A percentile compares a stretch with the other conserved stretches of the same genome.
phyloP scores from a whole-genome alignment of 2,888 invertebrate species.

The Eubasilissa splendida region DNA sequence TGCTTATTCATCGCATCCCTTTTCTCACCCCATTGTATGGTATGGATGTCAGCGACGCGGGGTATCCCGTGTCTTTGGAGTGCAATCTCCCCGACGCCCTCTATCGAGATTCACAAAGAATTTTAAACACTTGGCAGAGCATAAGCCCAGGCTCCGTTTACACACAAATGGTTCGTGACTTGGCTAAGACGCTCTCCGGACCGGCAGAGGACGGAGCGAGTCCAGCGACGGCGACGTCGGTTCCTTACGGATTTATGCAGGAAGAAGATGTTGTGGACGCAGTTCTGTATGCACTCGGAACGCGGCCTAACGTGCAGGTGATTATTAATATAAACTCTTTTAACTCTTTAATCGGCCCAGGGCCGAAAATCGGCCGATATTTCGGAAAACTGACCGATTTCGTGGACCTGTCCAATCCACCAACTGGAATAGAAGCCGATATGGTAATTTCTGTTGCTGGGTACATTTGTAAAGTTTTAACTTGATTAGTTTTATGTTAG shows the following conservation, averaged over 20 bases:
- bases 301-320: slow-evolving; percentile 73
- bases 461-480: too few relatives aligned
- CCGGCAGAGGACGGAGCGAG: not conserved
- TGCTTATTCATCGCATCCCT: too few relatives aligned
- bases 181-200: not conserved
- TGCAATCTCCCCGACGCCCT: slow-evolving; percentile 65
- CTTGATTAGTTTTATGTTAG: too few relatives aligned
- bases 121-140: slow-evolving; percentile 61
- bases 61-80: too few relatives aligned
- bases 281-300: slow-evolving; percentile 70
- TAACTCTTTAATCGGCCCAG: too few relatives aligned
- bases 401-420: too few relatives aligned
- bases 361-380: too few relatives aligned
- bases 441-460: too few relatives aligned
- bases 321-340: slow-evolving; percentile 40
- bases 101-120: not conserved
- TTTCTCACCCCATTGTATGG: too few relatives aligned
- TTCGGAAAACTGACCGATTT: too few relatives aligned
- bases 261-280: slow-evolving; percentile 72
- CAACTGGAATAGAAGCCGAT: too few relatives aligned
- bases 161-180: slow-evolving; percentile 62
- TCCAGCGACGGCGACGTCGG: not conserved
- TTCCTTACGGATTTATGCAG: slow-evolving; percentile 61
- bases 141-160: slow-evolving; percentile 72
- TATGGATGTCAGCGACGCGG: too few relatives aligned